Base-by-base conservation (phyloP, 2,888 invertebrate species). In the Fabriciana adippe region DNA sequence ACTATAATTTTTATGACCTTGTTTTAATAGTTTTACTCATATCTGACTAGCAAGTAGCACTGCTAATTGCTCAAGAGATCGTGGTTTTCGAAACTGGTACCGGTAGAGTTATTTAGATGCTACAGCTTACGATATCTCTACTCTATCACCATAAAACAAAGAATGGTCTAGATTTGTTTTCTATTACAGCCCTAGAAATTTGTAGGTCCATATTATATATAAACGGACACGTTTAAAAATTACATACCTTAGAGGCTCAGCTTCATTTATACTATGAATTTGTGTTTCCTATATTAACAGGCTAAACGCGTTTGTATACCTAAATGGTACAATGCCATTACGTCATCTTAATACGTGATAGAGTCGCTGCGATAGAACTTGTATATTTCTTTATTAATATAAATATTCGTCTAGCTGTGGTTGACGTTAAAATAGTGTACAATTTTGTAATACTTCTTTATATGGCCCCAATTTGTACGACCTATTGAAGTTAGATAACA, bases 291-390 rank as follows among this genome's bases (percentile, higher is more conserved):
- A 16, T 53, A 55, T 68, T 70, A 61, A 64, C 63, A 69, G 15
- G 60, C 50, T 55, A 31, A n/a, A 45, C 69, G 69, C 70, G 64
- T 54, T 21, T 64, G 13, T 47, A 55, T 66, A 63, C 67, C 60
- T 63, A 72, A 66, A 68, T 69, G 65, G 72, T 26, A 68, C 71
- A 72, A 72, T 72, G 62, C 60, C 50, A 61, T 60, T 57, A 63
- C 69, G 70, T 69, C 69, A 72, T 59, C 18, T 51, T 54, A 31
- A 41, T 54, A 50, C 61, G 51, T 61, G 51, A 61, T 35, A 61
- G 53, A 61, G 35, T 16, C 61, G 31, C 18, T 8, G 18, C 41
- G 35, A 31, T 59, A n/a, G 47, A 26, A 2, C 41, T 18, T 13
- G 51, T 18, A 51, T 18, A 5, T 50, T 16, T 50, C 21, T 54